phyloP scores from a whole-genome alignment of 2,113 vertebrate species.

The Boulengerochromis microlepis region DNA sequence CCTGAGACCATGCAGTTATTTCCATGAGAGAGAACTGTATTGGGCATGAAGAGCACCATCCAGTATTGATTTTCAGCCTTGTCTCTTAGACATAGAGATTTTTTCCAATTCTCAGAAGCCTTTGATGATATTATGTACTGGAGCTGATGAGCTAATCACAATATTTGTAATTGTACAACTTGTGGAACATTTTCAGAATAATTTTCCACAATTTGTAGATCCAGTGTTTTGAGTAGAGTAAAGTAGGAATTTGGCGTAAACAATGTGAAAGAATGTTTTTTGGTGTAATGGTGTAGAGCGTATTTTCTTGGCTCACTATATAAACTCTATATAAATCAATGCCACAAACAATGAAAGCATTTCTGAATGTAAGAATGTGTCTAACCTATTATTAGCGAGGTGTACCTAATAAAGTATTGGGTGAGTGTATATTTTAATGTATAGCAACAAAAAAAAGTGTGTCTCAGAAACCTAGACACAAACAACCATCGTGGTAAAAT shows the following conservation, averaged over 20 bases:
- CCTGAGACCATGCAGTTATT: not conserved
- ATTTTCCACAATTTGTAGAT: not conserved
- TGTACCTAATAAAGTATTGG: not conserved
- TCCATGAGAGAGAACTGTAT: not conserved
- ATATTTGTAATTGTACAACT: not conserved
- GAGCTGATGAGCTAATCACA: not conserved
- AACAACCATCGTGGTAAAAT: not conserved
- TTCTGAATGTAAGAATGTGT: not conserved
- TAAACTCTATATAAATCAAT: not conserved
- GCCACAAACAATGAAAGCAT: not conserved
- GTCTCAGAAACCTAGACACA: not conserved
- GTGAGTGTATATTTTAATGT: not conserved
- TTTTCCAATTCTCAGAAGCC: not conserved
- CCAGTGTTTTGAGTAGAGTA: not conserved
- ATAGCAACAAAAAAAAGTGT: not conserved
- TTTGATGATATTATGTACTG: not conserved
- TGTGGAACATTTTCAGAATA: not conserved
- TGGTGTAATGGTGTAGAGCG: not conserved
- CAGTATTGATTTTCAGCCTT: not conserved
- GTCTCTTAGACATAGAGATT: not conserved
- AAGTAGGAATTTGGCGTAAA: not conserved
- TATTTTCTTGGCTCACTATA: not conserved
- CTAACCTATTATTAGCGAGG: not conserved
- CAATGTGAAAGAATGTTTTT: not conserved
- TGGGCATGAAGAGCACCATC: not conserved